Evolutionary conservation across 92 coral and sea anemone species (phyloP), one percentile per base, ranked within the genome.

Genomic region (Metridium senile): DNA sequence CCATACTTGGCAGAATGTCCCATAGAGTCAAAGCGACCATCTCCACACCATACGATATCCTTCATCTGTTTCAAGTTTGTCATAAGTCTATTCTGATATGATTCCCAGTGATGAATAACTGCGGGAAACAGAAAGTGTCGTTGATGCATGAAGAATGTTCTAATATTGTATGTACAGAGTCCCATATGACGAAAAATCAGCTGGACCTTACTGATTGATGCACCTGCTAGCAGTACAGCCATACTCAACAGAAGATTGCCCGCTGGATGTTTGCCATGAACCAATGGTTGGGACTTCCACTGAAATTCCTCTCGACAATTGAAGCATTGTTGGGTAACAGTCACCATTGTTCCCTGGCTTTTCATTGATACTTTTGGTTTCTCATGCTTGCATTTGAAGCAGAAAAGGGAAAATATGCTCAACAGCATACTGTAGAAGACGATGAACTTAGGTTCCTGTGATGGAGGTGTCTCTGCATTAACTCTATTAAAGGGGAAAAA

Each of bases 181-280:
- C 85, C 88, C 82, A 87, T 58, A 58, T 82, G 78, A 65, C 75
- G 68, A 43, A 57, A 80, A 7, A 85, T 76, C 19, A 79, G 85
- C 25, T 80, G 47, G 16, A 77, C 58, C 43, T 89, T 80, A 57
- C 79, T 81, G 22, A 85, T 74, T 19, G 89, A 75, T 23, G 74
- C 93, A 19, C 89, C 87, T 25, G 87, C 87, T 85, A 89, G 67
- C 21, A 89, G 64, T 17, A 82, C 63, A 18, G 78, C 78, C 73
- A 85, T 74, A 62, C 89, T 89, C 35, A 82, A 46, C 11, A 89
- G 71, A 26, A 89, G 56, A 74, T 85, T 81, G 26, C 93, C 93
- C 23, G 89, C 85, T 28, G 87, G 85, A 68, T 57, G 68, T 79
- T 71, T 74, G 23, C 86, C 82, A 43, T 62, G 77, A 1, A 85